Base-by-base conservation (phyloP, 2,888 invertebrate genomes). In the Neria commutata region DNA sequence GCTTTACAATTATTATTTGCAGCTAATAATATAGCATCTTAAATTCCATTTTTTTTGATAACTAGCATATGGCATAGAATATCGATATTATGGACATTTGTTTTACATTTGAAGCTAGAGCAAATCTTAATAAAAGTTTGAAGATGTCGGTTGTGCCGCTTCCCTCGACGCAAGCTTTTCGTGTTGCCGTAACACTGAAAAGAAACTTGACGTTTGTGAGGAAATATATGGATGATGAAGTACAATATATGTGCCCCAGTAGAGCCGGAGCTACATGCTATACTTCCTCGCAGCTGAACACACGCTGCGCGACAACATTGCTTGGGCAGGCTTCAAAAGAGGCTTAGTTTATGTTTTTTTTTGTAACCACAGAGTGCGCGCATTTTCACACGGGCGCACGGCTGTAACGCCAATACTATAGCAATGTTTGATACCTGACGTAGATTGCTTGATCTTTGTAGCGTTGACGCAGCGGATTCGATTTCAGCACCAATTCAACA, bases 361-460 rank as follows among this genome's bases (percentile, higher is more conserved):
- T 46, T 46, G 23, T 6, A 6, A 14, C 2, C 17, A 48, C 14
- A n/a, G 17, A 2, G 17, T 10, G 19, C 56, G 48, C 47, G 25
- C 54, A 54, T 26, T 61, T 51, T 51, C 57, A 55, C 51, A 45
- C 47, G 54, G 19, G 33, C 51, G 46, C 40, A 17, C 42, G 26
- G 37, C 51, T 29, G 51, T 33, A 52, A 47, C 47, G 25, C 47
- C 25, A 11, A 45, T 50, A 54, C 34, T 40, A 59, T 29, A 55
- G 34, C 21, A 61, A 54, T 54, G 17, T 56, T 45, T 82, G 80
- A 88, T 92, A 95, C 93, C 94, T 94, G 84, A 94, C 86, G 77
- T 94, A 95, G 29, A 87, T 83, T 58, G 87, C 86, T 77, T 90
- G 88, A 72, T 91, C 89, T 78, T 86, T 88, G 83, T 88, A 93